Evolutionary conservation across 2,888 invertebrate species (phyloP), one percentile per base, ranked within the genome.

Genomic region (Oscheius sp.): DNA sequence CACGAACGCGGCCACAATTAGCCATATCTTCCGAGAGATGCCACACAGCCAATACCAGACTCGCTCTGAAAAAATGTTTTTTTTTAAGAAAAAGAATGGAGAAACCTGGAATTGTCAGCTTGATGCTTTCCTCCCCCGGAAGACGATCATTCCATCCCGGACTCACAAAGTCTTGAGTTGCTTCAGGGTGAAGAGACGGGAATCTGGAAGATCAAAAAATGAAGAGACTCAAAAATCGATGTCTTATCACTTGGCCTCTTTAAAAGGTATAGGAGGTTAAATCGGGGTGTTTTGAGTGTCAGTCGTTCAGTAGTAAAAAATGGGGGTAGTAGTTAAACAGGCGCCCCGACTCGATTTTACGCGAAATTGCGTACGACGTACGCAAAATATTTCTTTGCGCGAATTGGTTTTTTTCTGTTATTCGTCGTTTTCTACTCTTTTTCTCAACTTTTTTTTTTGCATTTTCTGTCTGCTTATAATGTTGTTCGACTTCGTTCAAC

Each of bases 81-180:
- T 35, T 37, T 48, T 13, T 1, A 13, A 42, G 7, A 10, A n/a
- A 37, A 47, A 13, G 37, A 48, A 62, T 29, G 1, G 48, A 3
- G 51, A 55, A 66, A 68, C 68, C 68, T 1, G 42, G 11, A 21
- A 53, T 9, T n/a, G 68, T 68, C 7, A 68, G 55, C 55, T 53
- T 55, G 55, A 21, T 37, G 1, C n/a, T 42, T 42, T 55, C 42
- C 33, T 53, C 68, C 3, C 32, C 29, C 2, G 51, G 33, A 11
- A 32, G 29, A 7, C 50, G 53, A 13, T 68, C 68, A n/a, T 55
- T 53, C 53, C 55, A 68, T n/a, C 53, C 53, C 4, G 35, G 13
- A 35, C 37, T 68, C 11, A 68, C 68, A 37, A 68, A 68, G 7
- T 53, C 53, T 33, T 65, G 32, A 2, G 65, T 21, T 3, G 3